These are phyloP conservation scores for Trissolcus brochymenae DNA, from an alignment of 2,888 invertebrate species.

Conservation along the genomic window DNA sequence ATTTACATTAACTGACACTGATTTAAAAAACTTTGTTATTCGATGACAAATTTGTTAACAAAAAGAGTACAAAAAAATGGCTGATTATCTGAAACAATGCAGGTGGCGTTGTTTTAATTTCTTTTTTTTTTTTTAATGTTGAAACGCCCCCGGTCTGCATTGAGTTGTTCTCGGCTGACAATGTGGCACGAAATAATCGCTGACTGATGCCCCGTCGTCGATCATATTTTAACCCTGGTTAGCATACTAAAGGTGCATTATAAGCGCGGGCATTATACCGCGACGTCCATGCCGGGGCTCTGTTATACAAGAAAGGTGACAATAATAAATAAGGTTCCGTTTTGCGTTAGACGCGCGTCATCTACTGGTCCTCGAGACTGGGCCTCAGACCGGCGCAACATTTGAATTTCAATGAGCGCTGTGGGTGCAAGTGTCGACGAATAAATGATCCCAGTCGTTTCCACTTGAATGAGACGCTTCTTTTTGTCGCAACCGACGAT, in stretches of 20 bases:
- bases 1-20: background rate
- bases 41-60: background rate
- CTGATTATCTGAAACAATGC: slow-evolving; percentile 25
- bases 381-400: slow-evolving; percentile 59
- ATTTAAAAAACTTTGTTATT: background rate
- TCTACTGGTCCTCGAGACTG: slow-evolving; percentile 5
- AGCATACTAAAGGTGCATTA: slow-evolving; percentile 73
- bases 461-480: no score
- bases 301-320: slow-evolving; percentile 67
- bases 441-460: slow-evolving; percentile 33
- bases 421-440: slow-evolving; percentile 72
- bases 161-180: slow-evolving; percentile 24
- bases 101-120: slow-evolving; percentile 33
- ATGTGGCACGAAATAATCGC: slow-evolving; percentile 43
- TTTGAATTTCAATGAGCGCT: slow-evolving; percentile 75
- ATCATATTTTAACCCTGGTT: slow-evolving; percentile 74
- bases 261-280: slow-evolving; percentile 60
- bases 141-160: slow-evolving; percentile 36
- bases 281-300: slow-evolving; percentile 61
- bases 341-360: slow-evolving; percentile 31
- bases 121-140: no score
- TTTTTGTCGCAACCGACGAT: background rate
- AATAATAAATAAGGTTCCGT: slow-evolving; percentile 42
- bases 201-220: slow-evolving; percentile 38
- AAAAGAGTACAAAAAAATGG: background rate